These are phyloP conservation scores for Aphrophora alni DNA, from an alignment of 2,888 invertebrate species.

Conservation along the genomic window DNA sequence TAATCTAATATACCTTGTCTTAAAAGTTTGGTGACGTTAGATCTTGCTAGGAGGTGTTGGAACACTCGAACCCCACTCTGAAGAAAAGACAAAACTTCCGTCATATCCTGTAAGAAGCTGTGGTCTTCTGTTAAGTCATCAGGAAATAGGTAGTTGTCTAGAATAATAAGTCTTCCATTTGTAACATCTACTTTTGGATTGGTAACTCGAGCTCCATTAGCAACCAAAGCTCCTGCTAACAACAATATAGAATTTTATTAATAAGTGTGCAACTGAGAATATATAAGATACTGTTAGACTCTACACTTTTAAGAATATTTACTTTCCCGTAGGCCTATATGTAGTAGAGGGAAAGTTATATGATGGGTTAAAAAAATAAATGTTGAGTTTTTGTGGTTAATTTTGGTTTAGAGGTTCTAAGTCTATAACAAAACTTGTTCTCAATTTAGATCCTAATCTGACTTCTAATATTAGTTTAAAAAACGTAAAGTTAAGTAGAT, in stretches of 20 bases:
- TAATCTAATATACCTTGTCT: conserved; percentile 59
- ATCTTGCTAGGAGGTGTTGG: conserved; percentile 67
- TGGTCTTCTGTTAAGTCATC: conserved; percentile 53
- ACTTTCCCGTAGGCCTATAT: too few species aligned
- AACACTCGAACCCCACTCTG: conserved; percentile 69
- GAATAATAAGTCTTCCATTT: conserved; percentile 58
- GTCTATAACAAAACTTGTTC: too few species aligned
- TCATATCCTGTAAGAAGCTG: conserved; percentile 58
- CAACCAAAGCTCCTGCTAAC: conserved; percentile 54
- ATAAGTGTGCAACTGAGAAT: too few species aligned
- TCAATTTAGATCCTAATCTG: too few species aligned
- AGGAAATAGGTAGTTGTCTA: conserved; percentile 60
- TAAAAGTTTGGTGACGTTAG: conserved; percentile 65
- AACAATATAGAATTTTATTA: background rate
- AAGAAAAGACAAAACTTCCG: conserved; percentile 64
- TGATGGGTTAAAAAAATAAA: too few species aligned
- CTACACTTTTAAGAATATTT: too few species aligned
- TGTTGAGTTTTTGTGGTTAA: too few species aligned
- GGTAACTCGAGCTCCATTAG: conserved; percentile 59
- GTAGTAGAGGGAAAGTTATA: too few species aligned
- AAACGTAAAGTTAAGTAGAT: too few species aligned
- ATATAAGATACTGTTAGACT: too few species aligned
- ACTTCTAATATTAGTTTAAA: too few species aligned
- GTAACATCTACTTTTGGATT: conserved; percentile 58
- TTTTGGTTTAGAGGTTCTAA: too few species aligned